These are phyloP conservation scores for Oscheius sp. DNA, from an alignment of 2,888 invertebrate species.

Conservation along the genomic window DNA sequence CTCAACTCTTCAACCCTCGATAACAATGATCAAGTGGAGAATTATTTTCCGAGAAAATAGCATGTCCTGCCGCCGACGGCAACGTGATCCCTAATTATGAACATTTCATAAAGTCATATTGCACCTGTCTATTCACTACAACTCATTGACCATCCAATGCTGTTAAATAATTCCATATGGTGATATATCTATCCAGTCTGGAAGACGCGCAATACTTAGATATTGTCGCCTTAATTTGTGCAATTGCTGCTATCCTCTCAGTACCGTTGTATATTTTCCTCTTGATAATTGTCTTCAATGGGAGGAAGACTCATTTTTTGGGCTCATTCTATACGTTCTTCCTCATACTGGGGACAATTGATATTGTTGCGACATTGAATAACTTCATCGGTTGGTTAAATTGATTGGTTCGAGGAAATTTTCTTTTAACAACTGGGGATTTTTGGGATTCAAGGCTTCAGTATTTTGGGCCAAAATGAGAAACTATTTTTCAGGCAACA, in stretches of 20 bases:
- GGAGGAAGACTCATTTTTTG: neutral
- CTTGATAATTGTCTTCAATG: neutral
- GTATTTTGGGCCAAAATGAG: no score
- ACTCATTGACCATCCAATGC: no score
- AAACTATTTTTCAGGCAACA: neutral
- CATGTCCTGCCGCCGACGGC: no score
- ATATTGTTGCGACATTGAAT: neutral
- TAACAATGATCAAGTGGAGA: no score
- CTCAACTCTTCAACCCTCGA: no score
- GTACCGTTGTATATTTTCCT: neutral
- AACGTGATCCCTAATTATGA: no score
- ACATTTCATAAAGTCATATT: no score
- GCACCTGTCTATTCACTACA: no score
- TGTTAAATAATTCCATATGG: no score
- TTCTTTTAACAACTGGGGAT: neutral
- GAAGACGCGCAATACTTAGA: neutral
- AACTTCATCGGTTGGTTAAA: neutral
- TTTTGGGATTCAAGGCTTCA: neutral
- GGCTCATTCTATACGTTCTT: neutral
- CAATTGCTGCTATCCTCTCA: neutral
- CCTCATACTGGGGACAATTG: neutral
- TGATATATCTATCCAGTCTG: no score
- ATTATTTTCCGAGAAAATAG: no score
- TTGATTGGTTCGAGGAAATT: no score
- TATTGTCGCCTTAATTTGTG: neutral